These are phyloP conservation scores for Colius striatus DNA, from an alignment of 2,113 vertebrate genomes.

Conservation along the genomic window DNA sequence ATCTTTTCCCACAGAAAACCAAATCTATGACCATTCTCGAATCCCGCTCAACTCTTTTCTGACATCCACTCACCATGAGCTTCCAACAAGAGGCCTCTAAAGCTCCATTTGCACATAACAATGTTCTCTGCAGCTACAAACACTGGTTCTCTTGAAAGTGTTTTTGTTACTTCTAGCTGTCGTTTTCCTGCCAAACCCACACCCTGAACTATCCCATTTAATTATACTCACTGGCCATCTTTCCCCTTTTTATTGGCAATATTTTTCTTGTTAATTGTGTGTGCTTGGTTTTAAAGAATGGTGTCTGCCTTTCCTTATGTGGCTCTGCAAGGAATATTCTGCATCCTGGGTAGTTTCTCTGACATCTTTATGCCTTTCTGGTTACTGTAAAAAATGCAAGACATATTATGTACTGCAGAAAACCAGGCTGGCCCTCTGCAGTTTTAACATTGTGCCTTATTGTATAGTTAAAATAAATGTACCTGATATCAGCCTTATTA, in stretches of 20 bases:
- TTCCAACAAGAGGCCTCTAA: neutral
- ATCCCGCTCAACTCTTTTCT: neutral
- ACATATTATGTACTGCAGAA: slow-evolving; percentile 41
- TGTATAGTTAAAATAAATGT: slow-evolving; percentile 66
- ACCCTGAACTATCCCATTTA: slow-evolving; percentile 44
- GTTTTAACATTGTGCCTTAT: slow-evolving; percentile 54
- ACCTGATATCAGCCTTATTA: slow-evolving; percentile 63
- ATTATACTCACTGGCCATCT: slow-evolving; percentile 58
- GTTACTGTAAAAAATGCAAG: slow-evolving; percentile 63
- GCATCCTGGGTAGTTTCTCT: slow-evolving; percentile 53
- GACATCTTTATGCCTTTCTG: slow-evolving; percentile 70
- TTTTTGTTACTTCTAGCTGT: slow-evolving; percentile 20
- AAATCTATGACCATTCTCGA: neutral
- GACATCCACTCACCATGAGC: neutral
- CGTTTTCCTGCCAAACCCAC: slow-evolving; percentile 25
- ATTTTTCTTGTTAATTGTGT: slow-evolving; percentile 70
- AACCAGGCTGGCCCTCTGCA: slow-evolving; percentile 35
- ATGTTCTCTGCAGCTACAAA: neutral
- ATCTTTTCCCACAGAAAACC: neutral
- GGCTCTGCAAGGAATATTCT: slow-evolving; percentile 53
- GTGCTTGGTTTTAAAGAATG: slow-evolving; percentile 50
- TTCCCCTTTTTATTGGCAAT: slow-evolving; percentile 64
- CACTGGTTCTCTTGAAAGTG: neutral
- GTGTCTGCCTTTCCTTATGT: slow-evolving; percentile 45
- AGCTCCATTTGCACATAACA: neutral